Evolutionary conservation across 2,888 invertebrate genomes (phyloP).

Genomic region (Pollenia labialis): DNA sequence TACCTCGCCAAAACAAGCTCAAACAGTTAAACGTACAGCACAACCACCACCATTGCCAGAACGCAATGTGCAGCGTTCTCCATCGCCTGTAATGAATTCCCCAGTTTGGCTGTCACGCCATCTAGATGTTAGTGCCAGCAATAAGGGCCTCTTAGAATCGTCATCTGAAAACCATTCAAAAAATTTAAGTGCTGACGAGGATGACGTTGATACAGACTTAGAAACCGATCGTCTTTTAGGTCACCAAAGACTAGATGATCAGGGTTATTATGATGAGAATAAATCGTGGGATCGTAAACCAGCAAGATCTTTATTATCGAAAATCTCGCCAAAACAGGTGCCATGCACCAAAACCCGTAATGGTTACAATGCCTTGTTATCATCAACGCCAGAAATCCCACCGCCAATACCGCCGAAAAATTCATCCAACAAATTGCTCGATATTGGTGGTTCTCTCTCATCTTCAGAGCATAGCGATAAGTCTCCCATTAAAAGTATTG

Average conservation of each 20-base stretch:
- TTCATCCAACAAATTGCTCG: conserved; percentile 79
- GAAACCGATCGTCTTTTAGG: conserved; percentile 98
- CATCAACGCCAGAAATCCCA: conserved; percentile 82
- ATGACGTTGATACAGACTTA: conserved; percentile 97
- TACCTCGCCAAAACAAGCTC: conserved; percentile 73
- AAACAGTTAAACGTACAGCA: conserved; percentile 76
- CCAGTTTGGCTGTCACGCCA: conserved; percentile 90
- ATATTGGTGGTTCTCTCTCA: conserved; percentile 80
- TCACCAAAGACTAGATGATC: conserved; percentile 96
- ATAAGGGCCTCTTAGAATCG: conserved; percentile 79
- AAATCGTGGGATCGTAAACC: conserved; percentile 83
- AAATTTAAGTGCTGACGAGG: conserved; percentile 88
- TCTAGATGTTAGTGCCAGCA: conserved; percentile 77
- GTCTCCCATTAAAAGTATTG: conserved; percentile 85
- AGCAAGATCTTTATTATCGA: conserved; percentile 81
- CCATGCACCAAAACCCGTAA: conserved; percentile 82
- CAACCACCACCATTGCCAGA: conserved; percentile 82
- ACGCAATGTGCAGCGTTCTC: conserved; percentile 78
- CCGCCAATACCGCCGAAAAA: conserved; percentile 82
- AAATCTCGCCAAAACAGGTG: conserved; percentile 83
- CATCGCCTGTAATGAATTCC: conserved; percentile 85
- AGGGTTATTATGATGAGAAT: conserved; percentile 95
- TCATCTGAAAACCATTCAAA: conserved; percentile 86
- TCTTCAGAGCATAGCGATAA: conserved; percentile 84
- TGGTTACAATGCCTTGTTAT: conserved; percentile 83